Evolutionary conservation across 2,888 invertebrate species (phyloP).

Genomic region (Xanthostigma xanthostigma): DNA sequence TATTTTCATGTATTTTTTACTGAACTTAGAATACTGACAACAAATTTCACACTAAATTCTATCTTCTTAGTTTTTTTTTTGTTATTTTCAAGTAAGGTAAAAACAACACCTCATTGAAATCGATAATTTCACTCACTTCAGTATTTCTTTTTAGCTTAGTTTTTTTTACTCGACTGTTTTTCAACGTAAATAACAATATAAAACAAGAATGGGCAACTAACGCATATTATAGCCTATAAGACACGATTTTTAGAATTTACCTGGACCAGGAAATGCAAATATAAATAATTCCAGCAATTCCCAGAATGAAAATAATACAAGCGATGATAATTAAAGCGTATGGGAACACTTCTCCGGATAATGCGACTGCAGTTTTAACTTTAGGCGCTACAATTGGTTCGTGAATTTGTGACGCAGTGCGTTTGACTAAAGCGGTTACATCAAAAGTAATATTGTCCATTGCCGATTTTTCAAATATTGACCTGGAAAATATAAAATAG

Average conservation of each 20-base stretch:
- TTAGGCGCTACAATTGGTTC: slow-evolving; percentile 33
- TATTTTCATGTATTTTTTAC: too few relatives aligned
- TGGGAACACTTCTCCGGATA: slow-evolving; percentile 55
- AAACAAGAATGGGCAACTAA: too few relatives aligned
- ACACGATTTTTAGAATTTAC: slow-evolving; percentile 32
- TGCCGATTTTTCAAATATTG: slow-evolving; percentile 42
- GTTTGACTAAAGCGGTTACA: slow-evolving; percentile 50
- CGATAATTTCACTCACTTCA: too few relatives aligned
- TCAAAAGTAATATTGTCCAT: slow-evolving; percentile 52
- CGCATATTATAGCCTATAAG: not conserved
- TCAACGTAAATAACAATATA: too few relatives aligned
- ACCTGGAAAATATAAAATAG: slow-evolving; percentile 25
- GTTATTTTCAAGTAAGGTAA: too few relatives aligned
- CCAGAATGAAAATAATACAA: slow-evolving; percentile 75
- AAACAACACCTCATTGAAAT: too few relatives aligned
- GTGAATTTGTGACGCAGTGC: slow-evolving; percentile 52
- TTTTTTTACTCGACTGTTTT: too few relatives aligned
- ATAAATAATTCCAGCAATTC: slow-evolving; percentile 78
- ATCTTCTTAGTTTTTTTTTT: too few relatives aligned
- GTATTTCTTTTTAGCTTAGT: too few relatives aligned
- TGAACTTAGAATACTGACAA: too few relatives aligned
- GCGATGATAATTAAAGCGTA: slow-evolving; percentile 81
- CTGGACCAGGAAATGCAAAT: slow-evolving; percentile 90
- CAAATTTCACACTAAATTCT: too few relatives aligned
- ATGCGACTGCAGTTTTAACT: slow-evolving; percentile 27